Percentiles rank a stretch among this genome's conserved stretches.
Conservation (phyloP, 2,797 vertebrate species). For the Mus caroli region DNA sequence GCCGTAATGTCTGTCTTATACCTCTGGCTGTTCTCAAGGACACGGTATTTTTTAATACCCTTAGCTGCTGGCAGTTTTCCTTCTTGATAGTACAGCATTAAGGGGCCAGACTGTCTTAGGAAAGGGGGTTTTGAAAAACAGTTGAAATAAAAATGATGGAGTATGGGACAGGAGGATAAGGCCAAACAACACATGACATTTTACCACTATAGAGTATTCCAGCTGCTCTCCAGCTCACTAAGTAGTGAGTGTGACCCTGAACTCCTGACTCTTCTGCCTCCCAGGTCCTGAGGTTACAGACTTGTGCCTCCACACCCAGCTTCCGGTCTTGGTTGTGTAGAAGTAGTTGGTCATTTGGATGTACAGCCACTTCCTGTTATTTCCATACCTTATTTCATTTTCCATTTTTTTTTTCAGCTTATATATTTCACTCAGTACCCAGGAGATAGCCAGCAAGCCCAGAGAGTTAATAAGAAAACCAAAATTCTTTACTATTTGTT, state of each 20-base stretch:
- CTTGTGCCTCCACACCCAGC: background rate
- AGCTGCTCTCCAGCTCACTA: background rate
- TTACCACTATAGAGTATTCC: background rate
- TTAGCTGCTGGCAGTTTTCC: background rate
- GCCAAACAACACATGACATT: background rate
- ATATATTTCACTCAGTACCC: constrained; percentile 37
- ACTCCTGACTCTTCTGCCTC: background rate
- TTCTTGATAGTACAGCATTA: background rate
- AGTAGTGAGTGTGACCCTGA: background rate
- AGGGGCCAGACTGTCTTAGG: background rate
- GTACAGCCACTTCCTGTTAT: background rate
- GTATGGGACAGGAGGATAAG: background rate
- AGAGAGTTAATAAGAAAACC: constrained; percentile 34
- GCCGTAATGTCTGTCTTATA: background rate
- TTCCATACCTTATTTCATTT: background rate
- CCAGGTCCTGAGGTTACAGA: background rate
- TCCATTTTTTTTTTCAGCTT: constrained; percentile 41
- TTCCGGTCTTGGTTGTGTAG: background rate
- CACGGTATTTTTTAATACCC: background rate
- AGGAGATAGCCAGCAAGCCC: constrained; percentile 24
- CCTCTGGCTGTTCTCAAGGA: background rate
- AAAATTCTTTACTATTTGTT: constrained; percentile 33
- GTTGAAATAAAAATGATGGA: background rate
- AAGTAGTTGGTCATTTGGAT: constrained; percentile 5
- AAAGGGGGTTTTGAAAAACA: background rate